phyloP scores from a whole-genome alignment of 2,888 invertebrate species.

The Notodonta dromedarius region DNA sequence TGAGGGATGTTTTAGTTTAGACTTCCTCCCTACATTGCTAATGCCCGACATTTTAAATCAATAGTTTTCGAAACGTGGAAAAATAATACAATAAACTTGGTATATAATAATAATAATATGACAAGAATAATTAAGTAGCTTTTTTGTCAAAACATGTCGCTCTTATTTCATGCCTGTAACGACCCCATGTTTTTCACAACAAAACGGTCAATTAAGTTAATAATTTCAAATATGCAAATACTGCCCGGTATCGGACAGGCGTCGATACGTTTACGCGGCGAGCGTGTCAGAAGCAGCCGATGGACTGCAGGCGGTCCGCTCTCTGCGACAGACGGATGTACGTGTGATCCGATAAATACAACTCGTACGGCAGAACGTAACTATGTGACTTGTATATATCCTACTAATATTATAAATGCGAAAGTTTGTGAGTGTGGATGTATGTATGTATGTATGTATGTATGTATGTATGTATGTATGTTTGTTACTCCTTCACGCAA shows the following conservation, averaged over 20 bases:
- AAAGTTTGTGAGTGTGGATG: too few relatives aligned
- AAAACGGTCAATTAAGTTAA: neutral
- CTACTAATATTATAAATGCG: too few relatives aligned
- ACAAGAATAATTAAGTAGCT: too few relatives aligned
- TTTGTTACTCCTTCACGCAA: too few relatives aligned
- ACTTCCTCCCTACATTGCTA: too few relatives aligned
- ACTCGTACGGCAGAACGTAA: neutral
- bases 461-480: too few relatives aligned
- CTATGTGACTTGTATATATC: neutral
- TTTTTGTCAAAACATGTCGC: neutral
- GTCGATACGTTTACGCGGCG: slow-evolving; percentile 28
- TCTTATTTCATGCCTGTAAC: neutral
- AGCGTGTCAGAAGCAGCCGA: slow-evolving; percentile 38
- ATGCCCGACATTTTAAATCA: too few relatives aligned
- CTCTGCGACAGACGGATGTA: neutral
- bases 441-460: too few relatives aligned
- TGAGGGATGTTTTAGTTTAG: too few relatives aligned
- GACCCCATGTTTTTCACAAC: neutral
- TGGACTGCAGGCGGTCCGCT: slow-evolving; percentile 33
- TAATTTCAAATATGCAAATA: slow-evolving; percentile 6
- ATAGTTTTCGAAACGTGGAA: too few relatives aligned
- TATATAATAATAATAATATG: too few relatives aligned
- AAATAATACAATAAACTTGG: too few relatives aligned
- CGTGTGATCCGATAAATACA: neutral
- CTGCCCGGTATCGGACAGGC: slow-evolving; percentile 13